Percentiles rank a stretch among this genome's conserved stretches.
These are phyloP conservation scores for Stichodactyla mertensii DNA, from an alignment of 64 coral and sea anemone genomes.

Conservation along the genomic window DNA sequence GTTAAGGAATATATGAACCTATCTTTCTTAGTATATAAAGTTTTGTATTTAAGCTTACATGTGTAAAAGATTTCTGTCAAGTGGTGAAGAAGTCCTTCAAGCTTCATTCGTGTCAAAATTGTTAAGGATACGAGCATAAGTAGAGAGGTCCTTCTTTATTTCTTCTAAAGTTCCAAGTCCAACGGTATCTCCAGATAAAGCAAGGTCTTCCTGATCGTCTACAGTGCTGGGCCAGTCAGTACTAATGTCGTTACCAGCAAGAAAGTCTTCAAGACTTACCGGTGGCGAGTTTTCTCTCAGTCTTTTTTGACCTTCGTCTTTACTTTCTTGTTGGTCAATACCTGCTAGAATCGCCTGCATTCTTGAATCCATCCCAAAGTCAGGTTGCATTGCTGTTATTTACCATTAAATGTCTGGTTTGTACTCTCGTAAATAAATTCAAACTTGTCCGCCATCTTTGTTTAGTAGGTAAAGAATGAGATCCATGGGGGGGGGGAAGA, in stretches of 20 bases:
- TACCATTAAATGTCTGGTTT: background rate
- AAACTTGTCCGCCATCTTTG: constrained; percentile 28
- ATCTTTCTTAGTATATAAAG: no score
- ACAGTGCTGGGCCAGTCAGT: constrained; percentile 54
- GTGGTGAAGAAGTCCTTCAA: no score
- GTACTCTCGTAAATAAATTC: background rate
- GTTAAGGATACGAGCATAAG: constrained; percentile 75
- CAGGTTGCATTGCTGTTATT: background rate
- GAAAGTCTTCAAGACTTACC: constrained; percentile 59
- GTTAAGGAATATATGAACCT: background rate
- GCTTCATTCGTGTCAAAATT: no score
- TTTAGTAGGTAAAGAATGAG: background rate
- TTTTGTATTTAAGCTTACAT: no score
- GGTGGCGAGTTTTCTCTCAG: constrained; percentile 51
- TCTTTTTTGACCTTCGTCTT: constrained; percentile 49
- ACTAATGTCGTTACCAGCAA: constrained; percentile 4
- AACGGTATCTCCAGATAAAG: constrained; percentile 45
- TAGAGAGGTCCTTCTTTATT: constrained; percentile 56
- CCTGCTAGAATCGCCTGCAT: constrained; percentile 75
- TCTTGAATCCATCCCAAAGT: constrained; percentile 62
- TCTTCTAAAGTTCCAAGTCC: constrained; percentile 86
- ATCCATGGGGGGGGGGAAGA: background rate
- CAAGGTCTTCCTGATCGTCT: constrained; percentile 30
- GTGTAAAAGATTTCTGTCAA: no score
- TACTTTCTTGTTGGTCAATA: constrained; percentile 53